Evolutionary conservation across 2,888 invertebrate genomes (phyloP).

Genomic region (Cactoblastis cactorum): DNA sequence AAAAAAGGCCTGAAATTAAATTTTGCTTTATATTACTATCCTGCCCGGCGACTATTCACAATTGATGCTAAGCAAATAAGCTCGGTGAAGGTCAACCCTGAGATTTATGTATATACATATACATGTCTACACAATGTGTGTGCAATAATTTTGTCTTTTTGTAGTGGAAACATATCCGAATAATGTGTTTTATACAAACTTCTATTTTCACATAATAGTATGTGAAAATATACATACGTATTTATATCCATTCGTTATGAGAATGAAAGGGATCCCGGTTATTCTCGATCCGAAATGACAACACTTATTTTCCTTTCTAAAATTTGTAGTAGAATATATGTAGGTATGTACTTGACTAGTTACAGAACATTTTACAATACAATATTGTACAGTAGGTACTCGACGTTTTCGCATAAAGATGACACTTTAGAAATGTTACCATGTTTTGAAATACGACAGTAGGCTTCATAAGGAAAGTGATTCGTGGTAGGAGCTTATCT

Average conservation of each 20-base stretch:
- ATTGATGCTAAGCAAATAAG: background rate
- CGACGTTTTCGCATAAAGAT: too few relatives aligned
- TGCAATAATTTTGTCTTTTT: constrained; percentile 15
- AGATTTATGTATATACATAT: constrained; percentile 17
- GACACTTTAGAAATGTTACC: too few relatives aligned
- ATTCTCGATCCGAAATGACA: too few relatives aligned
- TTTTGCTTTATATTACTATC: background rate
- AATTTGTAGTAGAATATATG: too few relatives aligned
- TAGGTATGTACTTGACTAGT: too few relatives aligned
- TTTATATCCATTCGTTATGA: background rate
- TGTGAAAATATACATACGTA: background rate
- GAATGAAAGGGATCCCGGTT: background rate
- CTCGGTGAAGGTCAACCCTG: background rate
- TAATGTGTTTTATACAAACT: constrained; percentile 21
- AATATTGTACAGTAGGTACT: too few relatives aligned
- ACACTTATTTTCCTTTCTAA: too few relatives aligned
- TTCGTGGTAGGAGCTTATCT: too few relatives aligned
- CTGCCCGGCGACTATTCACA: background rate
- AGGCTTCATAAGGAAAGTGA: too few relatives aligned
- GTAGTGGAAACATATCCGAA: constrained; percentile 26
- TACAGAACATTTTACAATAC: too few relatives aligned
- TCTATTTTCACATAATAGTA: constrained; percentile 12
- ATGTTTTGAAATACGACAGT: too few relatives aligned
- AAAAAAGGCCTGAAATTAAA: too few relatives aligned
- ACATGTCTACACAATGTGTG: constrained; percentile 22